A percentile compares a stretch with the other conserved stretches of the same genome.
Evolutionary conservation across 2,113 vertebrate genomes (phyloP).

Genomic region (Leucoraja erinaceus): DNA sequence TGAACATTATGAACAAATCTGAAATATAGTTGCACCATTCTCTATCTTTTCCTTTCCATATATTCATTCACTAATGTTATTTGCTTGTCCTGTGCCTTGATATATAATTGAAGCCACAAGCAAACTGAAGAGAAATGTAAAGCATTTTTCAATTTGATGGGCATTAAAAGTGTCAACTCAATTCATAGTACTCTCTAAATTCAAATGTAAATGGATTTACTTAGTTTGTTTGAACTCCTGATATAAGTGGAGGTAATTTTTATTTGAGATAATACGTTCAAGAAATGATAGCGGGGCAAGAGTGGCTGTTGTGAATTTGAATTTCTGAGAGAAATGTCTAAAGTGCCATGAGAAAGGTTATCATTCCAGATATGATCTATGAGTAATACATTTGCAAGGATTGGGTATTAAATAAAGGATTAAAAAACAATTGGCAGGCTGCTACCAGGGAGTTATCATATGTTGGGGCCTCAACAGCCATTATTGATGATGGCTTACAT

Average conservation of each 20-base stretch:
- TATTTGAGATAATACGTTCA: no score
- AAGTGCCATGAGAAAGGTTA: no score
- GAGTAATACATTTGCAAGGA: no score
- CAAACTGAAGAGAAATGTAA: slow-evolving; percentile 10
- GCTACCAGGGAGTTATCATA: no score
- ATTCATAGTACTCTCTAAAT: not conserved
- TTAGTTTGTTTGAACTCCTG: not conserved
- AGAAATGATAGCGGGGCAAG: not conserved
- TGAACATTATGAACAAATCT: not conserved
- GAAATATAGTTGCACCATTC: not conserved
- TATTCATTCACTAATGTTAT: not conserved
- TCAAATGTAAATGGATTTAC: not conserved
- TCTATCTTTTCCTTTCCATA: not conserved
- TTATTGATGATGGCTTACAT: no score
- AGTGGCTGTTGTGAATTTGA: not conserved
- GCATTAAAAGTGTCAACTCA: not conserved
- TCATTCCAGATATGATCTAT: no score
- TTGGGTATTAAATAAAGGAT: no score
- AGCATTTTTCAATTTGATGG: not conserved
- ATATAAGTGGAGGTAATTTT: not conserved
- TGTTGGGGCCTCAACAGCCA: no score
- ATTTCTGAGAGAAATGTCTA: no score
- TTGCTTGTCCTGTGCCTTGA: not conserved
- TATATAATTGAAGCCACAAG: not conserved
- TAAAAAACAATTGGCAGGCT: no score